phyloP scores from a whole-genome alignment of 1,140 invertebrate species.

The Solenopsis invicta region DNA sequence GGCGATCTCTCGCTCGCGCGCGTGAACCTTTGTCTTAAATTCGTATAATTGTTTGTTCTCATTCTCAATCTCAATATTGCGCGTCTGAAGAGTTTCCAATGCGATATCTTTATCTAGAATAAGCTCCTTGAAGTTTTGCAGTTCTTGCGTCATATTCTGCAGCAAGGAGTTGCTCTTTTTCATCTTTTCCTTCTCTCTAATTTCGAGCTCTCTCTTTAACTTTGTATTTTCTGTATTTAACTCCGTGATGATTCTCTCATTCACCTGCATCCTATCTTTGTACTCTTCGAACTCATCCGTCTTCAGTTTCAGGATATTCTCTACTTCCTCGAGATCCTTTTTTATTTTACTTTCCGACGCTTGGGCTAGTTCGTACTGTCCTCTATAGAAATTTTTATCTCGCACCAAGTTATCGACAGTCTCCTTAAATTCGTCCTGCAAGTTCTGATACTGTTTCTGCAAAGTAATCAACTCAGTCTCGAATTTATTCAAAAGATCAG shows the following conservation, averaged over 20 bases:
- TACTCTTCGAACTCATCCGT: slow-evolving; percentile 88
- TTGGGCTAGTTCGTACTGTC: slow-evolving; percentile 87
- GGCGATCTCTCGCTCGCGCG: slow-evolving; percentile 70
- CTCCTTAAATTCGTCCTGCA: slow-evolving; percentile 87
- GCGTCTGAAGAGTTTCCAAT: slow-evolving; percentile 80
- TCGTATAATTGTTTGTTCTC: slow-evolving; percentile 81
- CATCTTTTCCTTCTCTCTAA: slow-evolving; percentile 73
- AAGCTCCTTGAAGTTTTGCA: slow-evolving; percentile 78
- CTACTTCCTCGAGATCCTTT: slow-evolving; percentile 87
- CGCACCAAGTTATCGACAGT: slow-evolving; percentile 87
- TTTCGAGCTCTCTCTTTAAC: slow-evolving; percentile 85
- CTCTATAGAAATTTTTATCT: slow-evolving; percentile 88
- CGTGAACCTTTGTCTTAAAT: slow-evolving; percentile 77
- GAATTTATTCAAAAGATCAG: slow-evolving; percentile 87
- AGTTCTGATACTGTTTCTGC: slow-evolving; percentile 88
- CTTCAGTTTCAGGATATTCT: slow-evolving; percentile 87
- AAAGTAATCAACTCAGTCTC: slow-evolving; percentile 87
- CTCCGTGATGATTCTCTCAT: slow-evolving; percentile 89
- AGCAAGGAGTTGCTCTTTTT: slow-evolving; percentile 65
- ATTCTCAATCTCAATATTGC: slow-evolving; percentile 81
- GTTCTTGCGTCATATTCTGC: slow-evolving; percentile 76
- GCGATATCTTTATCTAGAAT: slow-evolving; percentile 81
- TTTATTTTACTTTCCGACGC: slow-evolving; percentile 88
- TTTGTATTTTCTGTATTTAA: slow-evolving; percentile 88
- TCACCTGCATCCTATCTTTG: slow-evolving; percentile 88